Base-by-base conservation (phyloP, 2,113 vertebrate genomes). In the Aviceda subcristata region DNA sequence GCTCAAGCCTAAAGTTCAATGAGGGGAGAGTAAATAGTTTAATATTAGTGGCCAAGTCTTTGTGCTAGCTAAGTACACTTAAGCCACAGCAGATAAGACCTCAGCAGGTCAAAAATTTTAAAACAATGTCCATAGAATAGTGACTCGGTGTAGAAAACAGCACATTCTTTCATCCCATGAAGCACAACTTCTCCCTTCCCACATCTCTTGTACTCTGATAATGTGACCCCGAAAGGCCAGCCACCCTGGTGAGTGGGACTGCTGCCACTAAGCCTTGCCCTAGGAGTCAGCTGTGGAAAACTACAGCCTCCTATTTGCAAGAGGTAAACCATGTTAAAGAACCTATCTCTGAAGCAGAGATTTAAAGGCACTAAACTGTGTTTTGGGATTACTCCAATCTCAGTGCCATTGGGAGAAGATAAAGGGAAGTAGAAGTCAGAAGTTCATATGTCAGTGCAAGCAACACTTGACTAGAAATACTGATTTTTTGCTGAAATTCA, bases 21-120 rank as follows among this genome's bases (percentile, higher is more conserved):
- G 56, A 96, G 39, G 12, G 20, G n/a, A 89, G 91, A 69, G 46
- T 23, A 55, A 86, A 53, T 13, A 68, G 43, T 41, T 91, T 55
- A 48, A 62, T 29, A 32, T 7, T 24, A 73, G 36, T 45, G 18
- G 39, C 38, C 79, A 73, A 68, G 36, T 39, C 80, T 96, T 94
- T 88, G 36, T 96, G 67, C 57, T 80, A 75, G 38, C 71, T 92
- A 83, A 92, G 74, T 87, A 86, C 59, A 80, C 56, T 81, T 86
- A 83, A 84, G 20, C 71, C 51, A 32, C 50, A 90, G 19, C 51
- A 95, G 83, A 88, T 92, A 96, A 86, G 56, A 83, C 59, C 59
- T 83, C 62, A 93, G 11, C 48, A 84, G 74, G n/a, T 86, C 77
- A 96, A 91, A 92, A 88, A 84, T 86, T 95, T 95, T 71, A 72